Conservation (phyloP, 2,888 invertebrate species). For the Osmoderma eremita region DNA sequence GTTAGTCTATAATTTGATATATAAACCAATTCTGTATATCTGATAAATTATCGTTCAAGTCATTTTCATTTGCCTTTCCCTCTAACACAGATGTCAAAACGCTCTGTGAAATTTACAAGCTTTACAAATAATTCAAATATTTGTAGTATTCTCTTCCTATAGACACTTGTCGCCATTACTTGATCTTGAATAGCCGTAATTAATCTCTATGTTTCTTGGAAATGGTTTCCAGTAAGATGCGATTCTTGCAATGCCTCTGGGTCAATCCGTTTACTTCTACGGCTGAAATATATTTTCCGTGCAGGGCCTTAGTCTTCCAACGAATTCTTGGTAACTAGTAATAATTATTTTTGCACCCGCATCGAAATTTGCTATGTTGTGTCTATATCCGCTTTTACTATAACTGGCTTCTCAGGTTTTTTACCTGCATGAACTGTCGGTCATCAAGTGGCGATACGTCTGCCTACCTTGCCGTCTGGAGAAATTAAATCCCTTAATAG, state of each 20-base stretch:
- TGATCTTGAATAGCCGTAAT: background rate
- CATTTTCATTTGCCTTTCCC: too few species aligned
- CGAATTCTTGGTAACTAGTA: background rate
- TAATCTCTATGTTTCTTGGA: background rate
- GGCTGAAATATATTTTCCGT: background rate
- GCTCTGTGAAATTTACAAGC: too few species aligned
- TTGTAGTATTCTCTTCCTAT: background rate
- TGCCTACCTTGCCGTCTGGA: background rate
- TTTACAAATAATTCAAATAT: too few species aligned
- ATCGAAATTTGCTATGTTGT: background rate
- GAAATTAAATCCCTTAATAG: too few species aligned
- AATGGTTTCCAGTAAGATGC: background rate
- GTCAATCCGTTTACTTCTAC: too few species aligned
- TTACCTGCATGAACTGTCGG: background rate
- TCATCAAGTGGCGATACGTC: background rate
- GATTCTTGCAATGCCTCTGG: background rate
- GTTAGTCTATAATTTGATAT: too few species aligned
- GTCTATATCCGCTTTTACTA: background rate
- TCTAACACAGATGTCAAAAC: too few species aligned
- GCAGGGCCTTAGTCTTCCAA: background rate
- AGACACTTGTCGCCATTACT: background rate
- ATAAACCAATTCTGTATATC: too few species aligned
- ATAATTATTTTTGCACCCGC: background rate
- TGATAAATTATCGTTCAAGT: too few species aligned
- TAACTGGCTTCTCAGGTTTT: background rate